phyloP scores from a whole-genome alignment of 2,888 invertebrate species.

The Drosophila kanekoi region DNA sequence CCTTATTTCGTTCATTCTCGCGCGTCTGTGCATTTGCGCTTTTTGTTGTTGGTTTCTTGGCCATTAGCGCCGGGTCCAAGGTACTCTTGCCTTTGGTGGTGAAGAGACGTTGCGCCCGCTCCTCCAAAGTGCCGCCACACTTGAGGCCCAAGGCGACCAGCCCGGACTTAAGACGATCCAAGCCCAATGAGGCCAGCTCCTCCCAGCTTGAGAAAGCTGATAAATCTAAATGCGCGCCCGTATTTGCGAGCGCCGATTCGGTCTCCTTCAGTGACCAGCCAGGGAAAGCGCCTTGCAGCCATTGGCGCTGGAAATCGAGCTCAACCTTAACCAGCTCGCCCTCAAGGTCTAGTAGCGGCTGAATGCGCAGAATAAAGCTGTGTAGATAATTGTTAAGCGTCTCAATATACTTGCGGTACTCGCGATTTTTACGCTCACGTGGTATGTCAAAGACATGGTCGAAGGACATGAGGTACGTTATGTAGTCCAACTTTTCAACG shows the following conservation, averaged over 20 bases:
- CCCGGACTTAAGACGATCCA: conserved; percentile 98
- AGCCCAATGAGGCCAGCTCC: conserved; percentile 97
- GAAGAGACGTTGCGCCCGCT: conserved; percentile 97
- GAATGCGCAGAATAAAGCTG: conserved; percentile 92
- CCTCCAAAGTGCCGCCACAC: conserved; percentile 99
- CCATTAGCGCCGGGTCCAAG: conserved; percentile 95
- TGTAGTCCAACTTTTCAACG: conserved; percentile 98
- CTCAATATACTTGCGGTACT: conserved; percentile 94
- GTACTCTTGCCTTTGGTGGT: conserved; percentile 98
- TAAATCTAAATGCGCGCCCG: conserved; percentile 98
- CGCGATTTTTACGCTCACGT: conserved; percentile 94
- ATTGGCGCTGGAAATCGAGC: conserved; percentile 93
- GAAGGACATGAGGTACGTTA: conserved; percentile 96
- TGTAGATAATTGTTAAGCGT: conserved; percentile 93
- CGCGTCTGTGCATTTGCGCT: conserved; percentile 86
- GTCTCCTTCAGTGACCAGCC: conserved; percentile 99
- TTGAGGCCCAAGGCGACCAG: conserved; percentile 98
- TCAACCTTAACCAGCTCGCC: conserved; percentile 91
- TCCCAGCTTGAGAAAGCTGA: conserved; percentile 99
- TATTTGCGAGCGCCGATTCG: conserved; percentile 95
- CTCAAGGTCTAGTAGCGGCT: conserved; percentile 93
- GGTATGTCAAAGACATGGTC: conserved; percentile 98
- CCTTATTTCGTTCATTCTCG: conserved; percentile 91
- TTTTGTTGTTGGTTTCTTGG: conserved; percentile 92
- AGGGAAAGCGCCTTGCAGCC: conserved; percentile 95